phyloP scores from a whole-genome alignment of 2,888 invertebrate species.

The Lepidochitona cinerea region DNA sequence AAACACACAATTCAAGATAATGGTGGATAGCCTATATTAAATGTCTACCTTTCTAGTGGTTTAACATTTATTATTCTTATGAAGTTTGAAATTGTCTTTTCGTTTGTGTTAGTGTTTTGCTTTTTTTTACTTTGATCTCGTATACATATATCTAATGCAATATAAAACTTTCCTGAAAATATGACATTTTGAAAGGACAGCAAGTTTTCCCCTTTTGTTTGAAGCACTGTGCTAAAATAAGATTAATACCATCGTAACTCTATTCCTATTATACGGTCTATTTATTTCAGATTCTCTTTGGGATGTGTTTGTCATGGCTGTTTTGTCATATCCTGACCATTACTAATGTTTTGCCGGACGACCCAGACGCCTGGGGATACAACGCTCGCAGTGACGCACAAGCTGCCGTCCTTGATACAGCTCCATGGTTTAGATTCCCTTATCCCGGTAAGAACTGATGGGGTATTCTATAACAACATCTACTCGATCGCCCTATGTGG shows the following conservation, averaged over 20 bases:
- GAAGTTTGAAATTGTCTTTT: too few relatives aligned
- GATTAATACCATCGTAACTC: not conserved
- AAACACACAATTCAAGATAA: too few relatives aligned
- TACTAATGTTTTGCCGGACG: slow-evolving; percentile 69
- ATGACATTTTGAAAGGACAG: not conserved
- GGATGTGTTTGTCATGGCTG: slow-evolving; percentile 59
- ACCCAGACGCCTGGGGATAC: slow-evolving; percentile 65
- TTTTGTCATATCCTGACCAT: slow-evolving; percentile 65
- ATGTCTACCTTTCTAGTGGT: too few relatives aligned
- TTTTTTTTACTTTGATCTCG: too few relatives aligned
- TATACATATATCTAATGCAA: too few relatives aligned
- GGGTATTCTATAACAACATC: too few relatives aligned
- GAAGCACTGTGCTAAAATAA: not conserved
- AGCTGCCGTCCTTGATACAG: slow-evolving; percentile 44
- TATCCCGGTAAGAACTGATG: slow-evolving; percentile 75
- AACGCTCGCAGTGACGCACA: slow-evolving; percentile 65
- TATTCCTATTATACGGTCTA: not conserved
- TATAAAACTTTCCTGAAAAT: too few relatives aligned
- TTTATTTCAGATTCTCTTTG: slow-evolving; percentile 59
- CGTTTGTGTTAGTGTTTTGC: too few relatives aligned
- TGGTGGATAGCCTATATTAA: too few relatives aligned
- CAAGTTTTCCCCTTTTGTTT: not conserved
- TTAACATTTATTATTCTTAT: too few relatives aligned
- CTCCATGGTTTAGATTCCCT: slow-evolving; percentile 70
- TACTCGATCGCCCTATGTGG: too few relatives aligned